Percentiles rank a stretch among this genome's conserved stretches.
Conservation (phyloP, 1,140 invertebrate species). For the Microplitis mediator region DNA sequence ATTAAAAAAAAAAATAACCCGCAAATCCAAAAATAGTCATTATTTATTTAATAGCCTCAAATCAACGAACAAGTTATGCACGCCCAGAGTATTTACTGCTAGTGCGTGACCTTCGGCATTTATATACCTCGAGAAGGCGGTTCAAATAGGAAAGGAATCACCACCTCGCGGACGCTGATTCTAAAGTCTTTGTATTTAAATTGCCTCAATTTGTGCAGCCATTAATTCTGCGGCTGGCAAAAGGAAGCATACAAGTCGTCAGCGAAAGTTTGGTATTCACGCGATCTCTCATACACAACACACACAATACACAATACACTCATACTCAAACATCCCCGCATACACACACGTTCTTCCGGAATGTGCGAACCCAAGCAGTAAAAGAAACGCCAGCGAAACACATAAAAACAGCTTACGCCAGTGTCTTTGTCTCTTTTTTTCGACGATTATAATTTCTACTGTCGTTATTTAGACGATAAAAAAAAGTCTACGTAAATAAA, state of each 20-base stretch:
- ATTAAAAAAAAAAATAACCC: too few species aligned
- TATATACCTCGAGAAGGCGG: neutral
- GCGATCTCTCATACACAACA: neutral
- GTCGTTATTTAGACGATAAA: conserved; percentile 37
- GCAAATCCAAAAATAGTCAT: too few species aligned
- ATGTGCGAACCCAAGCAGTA: neutral
- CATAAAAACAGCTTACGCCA: neutral
- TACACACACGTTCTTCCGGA: neutral
- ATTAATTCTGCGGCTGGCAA: conserved; percentile 13
- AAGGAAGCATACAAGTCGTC: neutral
- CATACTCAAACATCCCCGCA: too few species aligned
- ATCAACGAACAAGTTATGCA: too few species aligned
- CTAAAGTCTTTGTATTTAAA: conserved; percentile 26
- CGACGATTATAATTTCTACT: neutral
- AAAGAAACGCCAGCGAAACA: neutral
- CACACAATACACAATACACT: neutral
- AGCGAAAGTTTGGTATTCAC: conserved; percentile 11
- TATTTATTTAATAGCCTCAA: too few species aligned
- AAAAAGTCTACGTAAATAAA: neutral
- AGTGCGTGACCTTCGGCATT: conserved; percentile 3
- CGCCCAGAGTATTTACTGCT: neutral
- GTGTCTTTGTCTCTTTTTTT: neutral
- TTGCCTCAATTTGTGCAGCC: conserved; percentile 25
- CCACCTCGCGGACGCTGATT: conserved; percentile 18
- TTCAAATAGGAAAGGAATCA: conserved; percentile 10